Conservation (phyloP, 2,888 invertebrate species). For the Iselma pallidipennis region DNA sequence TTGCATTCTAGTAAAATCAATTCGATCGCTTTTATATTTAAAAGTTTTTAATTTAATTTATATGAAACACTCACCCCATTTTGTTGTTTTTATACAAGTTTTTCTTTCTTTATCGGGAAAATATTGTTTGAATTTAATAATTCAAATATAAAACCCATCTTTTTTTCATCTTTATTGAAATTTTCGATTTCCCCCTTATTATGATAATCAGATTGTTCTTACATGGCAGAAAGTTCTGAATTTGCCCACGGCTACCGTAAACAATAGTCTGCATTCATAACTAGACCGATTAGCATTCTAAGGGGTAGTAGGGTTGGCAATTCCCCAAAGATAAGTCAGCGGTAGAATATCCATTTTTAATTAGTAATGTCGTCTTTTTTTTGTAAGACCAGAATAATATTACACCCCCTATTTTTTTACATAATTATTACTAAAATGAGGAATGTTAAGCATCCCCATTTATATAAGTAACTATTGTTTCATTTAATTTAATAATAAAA, state of each 20-base stretch:
- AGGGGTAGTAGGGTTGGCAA: constrained; percentile 18
- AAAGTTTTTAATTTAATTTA: background rate
- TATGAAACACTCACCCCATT: background rate
- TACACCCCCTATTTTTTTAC: constrained; percentile 11
- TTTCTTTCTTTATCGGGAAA: no score
- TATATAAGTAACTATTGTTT: background rate
- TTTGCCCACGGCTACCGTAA: constrained; percentile 11
- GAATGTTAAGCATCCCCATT: background rate
- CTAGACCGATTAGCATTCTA: constrained; percentile 29
- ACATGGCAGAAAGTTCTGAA: background rate
- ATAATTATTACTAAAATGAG: background rate
- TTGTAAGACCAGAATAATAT: constrained; percentile 13
- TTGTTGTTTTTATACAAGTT: no score
- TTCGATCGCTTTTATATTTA: background rate
- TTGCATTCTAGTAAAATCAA: no score
- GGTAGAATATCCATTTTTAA: constrained; percentile 27
- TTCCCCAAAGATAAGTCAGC: constrained; percentile 25
- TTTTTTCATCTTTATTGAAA: background rate
- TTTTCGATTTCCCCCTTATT: background rate
- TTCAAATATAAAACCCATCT: no score
- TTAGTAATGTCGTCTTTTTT: constrained; percentile 15
- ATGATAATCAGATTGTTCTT: background rate
- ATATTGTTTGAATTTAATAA: background rate
- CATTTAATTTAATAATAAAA: background rate
- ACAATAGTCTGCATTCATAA: constrained; percentile 28